phyloP scores from a whole-genome alignment of 2,797 vertebrate genomes.

The Sciurus carolinensis region DNA sequence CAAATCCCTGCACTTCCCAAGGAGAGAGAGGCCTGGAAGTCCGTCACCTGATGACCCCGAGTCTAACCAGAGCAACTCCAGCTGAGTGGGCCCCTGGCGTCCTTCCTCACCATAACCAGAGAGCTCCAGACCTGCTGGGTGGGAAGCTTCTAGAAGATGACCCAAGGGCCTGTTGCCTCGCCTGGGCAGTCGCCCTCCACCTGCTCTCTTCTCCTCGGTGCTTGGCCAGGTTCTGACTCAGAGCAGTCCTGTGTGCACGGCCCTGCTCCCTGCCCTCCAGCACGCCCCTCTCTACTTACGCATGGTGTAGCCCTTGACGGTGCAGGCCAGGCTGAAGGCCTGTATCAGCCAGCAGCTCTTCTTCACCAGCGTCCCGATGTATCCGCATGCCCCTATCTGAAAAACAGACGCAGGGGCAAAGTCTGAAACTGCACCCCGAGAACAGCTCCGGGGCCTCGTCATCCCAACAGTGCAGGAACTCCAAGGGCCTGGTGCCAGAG shows the following conservation, averaged over 20 bases:
- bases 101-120: neutral
- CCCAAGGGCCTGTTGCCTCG: too few relatives aligned
- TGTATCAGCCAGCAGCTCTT: constrained; percentile 98
- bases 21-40: neutral
- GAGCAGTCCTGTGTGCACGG: neutral
- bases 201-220: neutral
- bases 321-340: constrained; percentile 96
- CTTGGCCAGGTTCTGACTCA: neutral
- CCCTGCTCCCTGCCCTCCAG: neutral
- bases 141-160: neutral
- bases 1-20: neutral
- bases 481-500: neutral
- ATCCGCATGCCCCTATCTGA: constrained; percentile 98
- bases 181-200: neutral
- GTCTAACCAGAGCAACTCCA: neutral
- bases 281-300: constrained; percentile 89
- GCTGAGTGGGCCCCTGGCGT: neutral
- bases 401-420: constrained; percentile 77
- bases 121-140: neutral
- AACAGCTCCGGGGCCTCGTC: neutral
- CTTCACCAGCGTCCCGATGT: constrained; percentile 92
- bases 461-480: neutral
- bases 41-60: neutral
- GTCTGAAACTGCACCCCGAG: neutral
- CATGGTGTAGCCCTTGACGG: constrained; percentile 95